Evolutionary conservation across 2,797 vertebrate species (phyloP), one percentile per base, ranked within the genome.

Genomic region (Heterohyrax brucei): DNA sequence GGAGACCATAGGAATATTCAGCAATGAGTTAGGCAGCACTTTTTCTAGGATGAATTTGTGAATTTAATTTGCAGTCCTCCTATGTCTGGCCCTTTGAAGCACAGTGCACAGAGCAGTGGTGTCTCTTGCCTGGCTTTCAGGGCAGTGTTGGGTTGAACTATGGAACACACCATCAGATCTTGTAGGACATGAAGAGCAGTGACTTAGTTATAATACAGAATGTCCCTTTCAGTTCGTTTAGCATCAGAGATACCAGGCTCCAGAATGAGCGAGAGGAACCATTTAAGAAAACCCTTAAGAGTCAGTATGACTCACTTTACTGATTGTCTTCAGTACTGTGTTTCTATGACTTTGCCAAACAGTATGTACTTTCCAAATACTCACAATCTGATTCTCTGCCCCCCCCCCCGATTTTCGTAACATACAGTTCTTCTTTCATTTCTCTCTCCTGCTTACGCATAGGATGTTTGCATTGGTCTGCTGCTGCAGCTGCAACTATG

Each of bases 251-350:
- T 39, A 50, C 48, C 19, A 46, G 64, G 19, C 33, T 93, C 56
- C 46, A 94, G 59, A 92, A 93, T 78, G 56, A 61, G 28, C n/a
- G 26, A 82, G 84, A 87, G 21, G 13, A 94, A 33, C 28, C 19
- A 28, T 70, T 82, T 87, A 88, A 80, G 82, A 86, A 91, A 84
- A 70, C 8, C 44, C 10, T 56, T 80, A 33, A 10, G 16, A n/a
- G 77, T 83, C 68, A 87, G 7, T 30, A 18, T 81, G 61, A 61
- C 62, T 91, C 22, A 12, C 50, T 88, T 93, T 50, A 28, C 16
- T 44, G 44, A 68, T 39, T 14, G 1, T n/a, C 76, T 76, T 64
- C 33, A 66, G 75, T 68, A 44, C 33, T 89, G 10, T 39, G 83
- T 84, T 87, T 21, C 46, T 80, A 73, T 61, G 21, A 21, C 66